Base-by-base conservation (phyloP, 1,140 invertebrate genomes). In the Rhagoletis pomonella region DNA sequence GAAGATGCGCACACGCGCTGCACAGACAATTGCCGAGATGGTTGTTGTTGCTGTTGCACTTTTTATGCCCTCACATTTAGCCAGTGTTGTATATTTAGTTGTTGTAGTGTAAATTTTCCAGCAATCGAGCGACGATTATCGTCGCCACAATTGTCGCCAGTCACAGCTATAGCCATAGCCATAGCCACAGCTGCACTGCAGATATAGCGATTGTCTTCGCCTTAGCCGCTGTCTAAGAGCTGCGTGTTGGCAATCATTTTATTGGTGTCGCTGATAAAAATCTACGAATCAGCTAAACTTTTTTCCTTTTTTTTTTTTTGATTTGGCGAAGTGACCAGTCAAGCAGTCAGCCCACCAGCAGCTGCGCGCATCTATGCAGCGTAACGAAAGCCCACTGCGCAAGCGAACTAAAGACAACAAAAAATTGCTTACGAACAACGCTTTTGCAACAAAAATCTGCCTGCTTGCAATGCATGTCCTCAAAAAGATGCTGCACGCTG, bases 231-330 rank as follows among this genome's bases (percentile, higher is more conserved):
- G 29, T 29, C 84, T 85, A 39, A 17, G 59, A 2, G 42, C 58
- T 29, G 73, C n/a, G 19, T 85, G 84, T 85, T 60, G 84, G 88
- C 86, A 84, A 88, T 88, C 88, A 88, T 88, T 88, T 88, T 88
- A 88, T 88, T 88, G 88, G 88, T 88, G 88, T 88, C 88, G 86
- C 85, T 88, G 88, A 88, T 88, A 87, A 88, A 85, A 77, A 88
- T 88, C 88, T 47, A 62, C 87, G 73, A 77, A 87, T 85, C 50
- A 4, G 47, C 73, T 81, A 42, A 81, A 19, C 12, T 29, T 73
- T 47, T 9, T n/a, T n/a, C n/a, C n/a, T n/a, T n/a, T n/a, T n/a
- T n/a, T n/a, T n/a, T n/a, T n/a, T n/a, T n/a, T n/a, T n/a, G n/a
- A n/a, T n/a, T 73, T 73, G 42, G 50, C 50, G 4, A 55, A 62